A percentile compares a stretch with the other conserved stretches of the same genome.
Evolutionary conservation across 92 coral and sea anemone species (phyloP).

Genomic region (Actinostola sp.): DNA sequence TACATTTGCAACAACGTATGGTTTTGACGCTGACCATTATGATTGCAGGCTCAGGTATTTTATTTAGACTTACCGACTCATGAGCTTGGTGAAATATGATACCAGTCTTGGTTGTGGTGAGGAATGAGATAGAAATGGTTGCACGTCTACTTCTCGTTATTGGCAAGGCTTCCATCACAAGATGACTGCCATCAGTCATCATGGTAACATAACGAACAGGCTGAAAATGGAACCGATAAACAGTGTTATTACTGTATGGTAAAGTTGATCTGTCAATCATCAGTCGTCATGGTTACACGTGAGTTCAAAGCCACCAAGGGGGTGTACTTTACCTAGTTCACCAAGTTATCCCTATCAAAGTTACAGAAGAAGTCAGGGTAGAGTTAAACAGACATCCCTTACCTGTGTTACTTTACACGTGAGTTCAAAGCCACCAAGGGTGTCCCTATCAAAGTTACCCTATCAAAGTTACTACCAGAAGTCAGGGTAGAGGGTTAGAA

Average conservation of each 20-base stretch:
- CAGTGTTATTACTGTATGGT: no score
- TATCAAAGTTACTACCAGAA: neutral
- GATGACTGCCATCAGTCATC: conserved; percentile 33
- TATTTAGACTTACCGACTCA: conserved; percentile 5
- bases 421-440: no score
- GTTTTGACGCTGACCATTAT: no score
- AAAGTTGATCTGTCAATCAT: no score
- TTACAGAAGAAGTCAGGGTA: neutral
- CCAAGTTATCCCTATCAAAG: neutral
- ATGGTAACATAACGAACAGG: conserved; percentile 49
- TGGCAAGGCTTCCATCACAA: neutral
- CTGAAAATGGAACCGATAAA: conserved; percentile 16
- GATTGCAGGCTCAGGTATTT: no score
- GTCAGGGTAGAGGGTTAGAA: neutral
- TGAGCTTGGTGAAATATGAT: conserved; percentile 27
- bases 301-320: no score
- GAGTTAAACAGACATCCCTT: conserved; percentile 33
- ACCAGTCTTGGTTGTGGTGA: conserved; percentile 12
- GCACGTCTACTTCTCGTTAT: neutral
- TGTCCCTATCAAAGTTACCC: neutral
- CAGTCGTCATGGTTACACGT: no score
- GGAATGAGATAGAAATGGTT: conserved; percentile 26
- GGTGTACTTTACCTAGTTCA: no score
- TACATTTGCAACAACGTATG: neutral
- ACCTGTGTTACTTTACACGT: no score